A percentile compares a stretch with the other conserved stretches of the same genome.
These are phyloP conservation scores for Eupristina koningsbergeri DNA, from an alignment of 1,140 invertebrate species.

Conservation along the genomic window DNA sequence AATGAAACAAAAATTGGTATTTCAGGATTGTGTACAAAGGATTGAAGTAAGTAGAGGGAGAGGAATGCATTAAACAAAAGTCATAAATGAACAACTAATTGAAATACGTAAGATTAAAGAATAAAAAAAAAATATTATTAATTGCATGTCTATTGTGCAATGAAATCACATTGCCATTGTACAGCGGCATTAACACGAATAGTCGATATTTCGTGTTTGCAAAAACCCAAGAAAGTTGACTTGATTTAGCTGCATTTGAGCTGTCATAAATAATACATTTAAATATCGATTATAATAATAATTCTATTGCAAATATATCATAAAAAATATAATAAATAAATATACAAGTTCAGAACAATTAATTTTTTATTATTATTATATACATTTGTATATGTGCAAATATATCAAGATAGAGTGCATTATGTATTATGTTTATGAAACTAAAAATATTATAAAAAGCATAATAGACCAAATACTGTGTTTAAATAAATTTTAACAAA, in stretches of 20 bases:
- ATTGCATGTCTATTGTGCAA: conserved; percentile 51
- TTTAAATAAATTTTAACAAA: conserved; percentile 55
- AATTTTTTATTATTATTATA: conserved; percentile 29
- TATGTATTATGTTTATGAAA: neutral
- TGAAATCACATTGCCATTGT: conserved; percentile 38
- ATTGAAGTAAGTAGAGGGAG: conserved; percentile 56
- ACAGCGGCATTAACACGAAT: conserved; percentile 42
- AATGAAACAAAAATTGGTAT: conserved; percentile 17
- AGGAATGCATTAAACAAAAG: conserved; percentile 78
- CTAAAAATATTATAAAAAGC: conserved; percentile 45
- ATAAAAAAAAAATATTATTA: conserved; percentile 57
- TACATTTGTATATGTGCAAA: conserved; percentile 17
- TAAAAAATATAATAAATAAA: conserved; percentile 1
- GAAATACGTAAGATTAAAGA: conserved; percentile 65
- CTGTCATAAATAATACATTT: conserved; percentile 20
- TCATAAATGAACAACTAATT: conserved; percentile 76
- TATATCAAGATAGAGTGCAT: neutral
- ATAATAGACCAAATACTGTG: neutral
- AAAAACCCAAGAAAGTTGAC: conserved; percentile 54
- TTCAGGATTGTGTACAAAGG: conserved; percentile 38
- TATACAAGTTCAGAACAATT: neutral
- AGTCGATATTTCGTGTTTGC: conserved; percentile 42
- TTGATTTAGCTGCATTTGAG: conserved; percentile 63
- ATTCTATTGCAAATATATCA: neutral
- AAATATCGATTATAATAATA: neutral